Base-by-base conservation (phyloP, 1,140 invertebrate genomes). In the Samia ricini region DNA sequence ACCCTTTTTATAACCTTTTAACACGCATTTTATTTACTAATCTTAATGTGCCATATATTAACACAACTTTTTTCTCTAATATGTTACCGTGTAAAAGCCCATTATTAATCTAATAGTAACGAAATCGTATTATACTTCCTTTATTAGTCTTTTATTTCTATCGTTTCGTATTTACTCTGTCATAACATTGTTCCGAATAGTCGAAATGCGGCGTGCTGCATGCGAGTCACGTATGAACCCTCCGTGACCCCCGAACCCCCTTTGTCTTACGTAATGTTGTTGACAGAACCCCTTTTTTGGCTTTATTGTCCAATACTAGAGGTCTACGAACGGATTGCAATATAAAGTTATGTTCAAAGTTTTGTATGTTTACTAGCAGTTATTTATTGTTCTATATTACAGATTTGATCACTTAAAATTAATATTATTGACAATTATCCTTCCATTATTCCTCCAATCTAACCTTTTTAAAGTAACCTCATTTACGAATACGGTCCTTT, bases 181-280 rank as follows among this genome's bases (percentile, higher is more conserved):
- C 51, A 52, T 52, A 21, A 22, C 15, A 52, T n/a, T 23, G 22
- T 15, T 6, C 51, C 20, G 51, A 52, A 22, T 52, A 52, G 21
- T 12, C 20, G 7, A 52, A 52, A 52, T 52, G 51, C 51, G 20
- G 51, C 20, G 51, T 23, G 51, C 22, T 52, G 51, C 20, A 52
- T 52, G 51, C 22, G 22, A 22, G 51, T 52, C 51, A 52, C 51
- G 51, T 52, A 52, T 23, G 51, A 8, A 52, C 51, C 51, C 55
- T 56, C 15, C 51, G 22, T 63, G 66, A 63, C 66, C 66, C 58
- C 56, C 26, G n/a, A n/a, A 61, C 61, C 49, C 42, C 42, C 49
- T 52, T 60, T 57, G 63, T 42, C 66, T 68, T 63, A 61, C 22
- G 58, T 68, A 68, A 63, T 61, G 10, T n/a, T 48, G 66, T 68